Evolutionary conservation across 2,113 vertebrate genomes (phyloP).

Genomic region (Leptobrachium ailaonicum): DNA sequence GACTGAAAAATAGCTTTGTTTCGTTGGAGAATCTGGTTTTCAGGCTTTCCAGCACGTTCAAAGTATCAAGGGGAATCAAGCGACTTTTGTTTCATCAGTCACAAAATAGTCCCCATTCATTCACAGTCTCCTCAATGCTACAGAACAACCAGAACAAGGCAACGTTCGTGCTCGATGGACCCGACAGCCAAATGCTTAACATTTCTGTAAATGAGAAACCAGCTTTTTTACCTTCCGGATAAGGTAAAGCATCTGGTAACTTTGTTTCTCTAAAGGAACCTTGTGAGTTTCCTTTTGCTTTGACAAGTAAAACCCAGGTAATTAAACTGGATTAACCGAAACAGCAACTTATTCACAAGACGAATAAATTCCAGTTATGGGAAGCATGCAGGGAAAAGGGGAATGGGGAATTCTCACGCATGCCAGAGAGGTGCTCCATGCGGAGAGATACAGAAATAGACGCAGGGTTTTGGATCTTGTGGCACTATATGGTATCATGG

Average conservation of each 20-base stretch:
- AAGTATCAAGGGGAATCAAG: background rate
- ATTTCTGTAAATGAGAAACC: conserved; percentile 47
- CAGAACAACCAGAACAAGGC: conserved; percentile 36
- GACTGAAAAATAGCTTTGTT: too few relatives aligned
- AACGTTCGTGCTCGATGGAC: conserved; percentile 4
- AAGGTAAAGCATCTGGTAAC: conserved; percentile 20
- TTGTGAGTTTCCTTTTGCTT: conserved; percentile 8
- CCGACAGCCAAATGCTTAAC: conserved; percentile 19
- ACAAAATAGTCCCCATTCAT: conserved; percentile 35
- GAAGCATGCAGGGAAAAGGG: background rate
- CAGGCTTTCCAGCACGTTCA: background rate
- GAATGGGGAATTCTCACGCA: background rate
- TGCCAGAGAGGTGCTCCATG: too few relatives aligned
- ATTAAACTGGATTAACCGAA: conserved; percentile 1
- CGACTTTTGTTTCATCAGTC: background rate
- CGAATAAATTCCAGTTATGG: background rate
- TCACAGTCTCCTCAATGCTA: conserved; percentile 27
- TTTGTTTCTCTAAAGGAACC: conserved; percentile 13
- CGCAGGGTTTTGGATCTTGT: too few relatives aligned
- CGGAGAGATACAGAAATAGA: too few relatives aligned
- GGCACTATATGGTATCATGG: too few relatives aligned
- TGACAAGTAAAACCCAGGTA: conserved; percentile 19
- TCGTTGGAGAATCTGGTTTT: background rate
- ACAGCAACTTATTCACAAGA: background rate
- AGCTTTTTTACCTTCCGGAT: conserved; percentile 43